Conservation (phyloP, 2,113 vertebrate species). For the Anolis carolinensis region DNA sequence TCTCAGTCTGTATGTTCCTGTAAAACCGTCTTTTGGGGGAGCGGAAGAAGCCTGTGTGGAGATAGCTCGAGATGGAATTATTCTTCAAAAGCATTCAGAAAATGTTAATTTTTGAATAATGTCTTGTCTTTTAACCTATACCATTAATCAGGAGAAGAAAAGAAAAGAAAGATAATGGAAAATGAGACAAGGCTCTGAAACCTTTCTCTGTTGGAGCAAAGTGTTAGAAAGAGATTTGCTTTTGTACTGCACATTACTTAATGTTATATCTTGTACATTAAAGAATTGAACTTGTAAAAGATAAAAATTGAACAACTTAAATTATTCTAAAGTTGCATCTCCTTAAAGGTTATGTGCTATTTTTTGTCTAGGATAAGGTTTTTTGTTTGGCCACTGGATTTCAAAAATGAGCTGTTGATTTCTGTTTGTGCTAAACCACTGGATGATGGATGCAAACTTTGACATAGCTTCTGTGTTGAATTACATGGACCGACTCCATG, state of each 20-base stretch:
- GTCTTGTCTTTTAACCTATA: not conserved
- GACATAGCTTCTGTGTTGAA: not conserved
- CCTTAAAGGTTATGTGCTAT: not conserved
- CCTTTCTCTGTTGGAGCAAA: not conserved
- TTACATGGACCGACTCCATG: not conserved
- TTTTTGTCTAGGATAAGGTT: not conserved
- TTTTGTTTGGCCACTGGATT: too few relatives aligned
- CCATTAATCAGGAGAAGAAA: not conserved
- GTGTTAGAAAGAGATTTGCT: not conserved
- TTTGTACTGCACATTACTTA: not conserved
- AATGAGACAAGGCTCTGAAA: not conserved
- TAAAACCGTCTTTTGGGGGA: conserved; percentile 18
- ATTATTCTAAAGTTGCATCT: too few relatives aligned
- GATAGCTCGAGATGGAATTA: conserved; percentile 19
- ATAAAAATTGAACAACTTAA: too few relatives aligned
- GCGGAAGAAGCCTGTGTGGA: conserved; percentile 6
- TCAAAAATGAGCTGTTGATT: not conserved
- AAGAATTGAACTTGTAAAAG: not conserved
- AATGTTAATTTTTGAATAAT: not conserved
- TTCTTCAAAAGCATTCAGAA: conserved; percentile 16
- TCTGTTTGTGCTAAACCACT: not conserved
- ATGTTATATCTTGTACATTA: not conserved
- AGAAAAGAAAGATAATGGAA: not conserved
- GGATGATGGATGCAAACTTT: not conserved
- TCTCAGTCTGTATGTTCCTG: conserved; percentile 26